These are phyloP conservation scores for Alfaro cultratus DNA, from an alignment of 2,797 vertebrate species.

Conservation along the genomic window DNA sequence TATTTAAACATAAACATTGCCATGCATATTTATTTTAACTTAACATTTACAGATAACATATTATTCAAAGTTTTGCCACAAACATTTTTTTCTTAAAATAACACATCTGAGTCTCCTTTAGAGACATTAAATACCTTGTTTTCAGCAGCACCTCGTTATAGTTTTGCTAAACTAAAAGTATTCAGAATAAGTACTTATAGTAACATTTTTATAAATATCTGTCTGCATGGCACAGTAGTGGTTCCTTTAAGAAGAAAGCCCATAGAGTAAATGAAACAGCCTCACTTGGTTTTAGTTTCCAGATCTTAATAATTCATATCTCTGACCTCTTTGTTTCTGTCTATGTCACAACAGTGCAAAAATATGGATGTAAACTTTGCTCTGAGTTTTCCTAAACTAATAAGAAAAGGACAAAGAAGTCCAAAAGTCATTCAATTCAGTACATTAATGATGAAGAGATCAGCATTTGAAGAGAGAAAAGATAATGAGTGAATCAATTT, in stretches of 20 bases:
- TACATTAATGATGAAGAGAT: neutral
- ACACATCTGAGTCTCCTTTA: constrained; percentile 26
- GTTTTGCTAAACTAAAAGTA: constrained; percentile 2
- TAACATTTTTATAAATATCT: constrained; percentile 14
- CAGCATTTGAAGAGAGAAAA: constrained; percentile 8
- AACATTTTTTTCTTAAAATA: constrained; percentile 11
- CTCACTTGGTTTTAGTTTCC: constrained; percentile 49
- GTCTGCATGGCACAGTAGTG: constrained; percentile 40
- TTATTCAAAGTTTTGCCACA: constrained; percentile 5
- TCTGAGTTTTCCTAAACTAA: neutral
- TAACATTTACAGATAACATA: neutral
- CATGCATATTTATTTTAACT: constrained; percentile 26
- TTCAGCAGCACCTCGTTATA: constrained; percentile 3
- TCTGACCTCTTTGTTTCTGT: constrained; percentile 6
- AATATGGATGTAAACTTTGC: neutral
- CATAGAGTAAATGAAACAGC: constrained; percentile 45
- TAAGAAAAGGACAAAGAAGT: neutral
- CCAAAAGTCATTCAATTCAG: neutral
- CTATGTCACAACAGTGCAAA: constrained; percentile 5
- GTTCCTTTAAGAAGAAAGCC: constrained; percentile 26
- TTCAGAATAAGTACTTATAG: neutral
- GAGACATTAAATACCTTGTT: constrained; percentile 14
- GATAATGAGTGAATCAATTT: constrained; percentile 1
- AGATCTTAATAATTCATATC: constrained; percentile 67
- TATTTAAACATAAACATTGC: constrained; percentile 23